Evolutionary conservation across 1,140 invertebrate species (phyloP), one percentile per base, ranked within the genome.

Genomic region (Nephila pilipes): DNA sequence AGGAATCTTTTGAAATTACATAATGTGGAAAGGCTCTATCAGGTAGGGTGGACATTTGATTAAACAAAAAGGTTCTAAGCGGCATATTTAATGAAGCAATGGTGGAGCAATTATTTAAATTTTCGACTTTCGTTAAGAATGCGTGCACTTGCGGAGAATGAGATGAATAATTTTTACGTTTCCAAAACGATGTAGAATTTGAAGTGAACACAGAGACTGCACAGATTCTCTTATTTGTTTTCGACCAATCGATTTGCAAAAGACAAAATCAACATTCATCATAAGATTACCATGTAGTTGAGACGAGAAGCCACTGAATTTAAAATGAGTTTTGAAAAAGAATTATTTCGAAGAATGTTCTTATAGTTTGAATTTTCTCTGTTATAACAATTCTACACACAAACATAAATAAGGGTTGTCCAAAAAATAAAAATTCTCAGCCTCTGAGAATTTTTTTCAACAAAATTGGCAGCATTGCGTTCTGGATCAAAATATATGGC

Each of bases 41-140:
- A 85, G 54, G 36, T 69, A 60, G 38, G 83, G 46, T 55, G 83
- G 38, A 32, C 83, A 85, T 85, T 85, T 85, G 83, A 85, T 85
- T 85, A 85, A 69, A 63, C n/a, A 46, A 25, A 87, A 87, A 87
- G 60, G 57, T 36, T 87, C 60, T 54, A 22, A 65, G 60, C 65
- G 29, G 65, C 18, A 69, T 87, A 87, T 65, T 87, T 87, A 87
- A 87, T 69, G 85, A 87, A 87, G 25, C 18, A 65, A 65, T 38
- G 58, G 57, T 10, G 36, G 29, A 29, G 85, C 57, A 87, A 60
- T 87, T 60, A 60, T 87, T 65, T 32, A 87, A 87, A 60, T 87
- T 81, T 58, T 58, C 32, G 58, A 32, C 85, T 69, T 65, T 69
- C 65, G n/a, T 69, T 69, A 16, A 14, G 32, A 69, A 25, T 12